These are phyloP conservation scores for Uria aalge DNA, from an alignment of 2,113 vertebrate genomes.

Conservation along the genomic window DNA sequence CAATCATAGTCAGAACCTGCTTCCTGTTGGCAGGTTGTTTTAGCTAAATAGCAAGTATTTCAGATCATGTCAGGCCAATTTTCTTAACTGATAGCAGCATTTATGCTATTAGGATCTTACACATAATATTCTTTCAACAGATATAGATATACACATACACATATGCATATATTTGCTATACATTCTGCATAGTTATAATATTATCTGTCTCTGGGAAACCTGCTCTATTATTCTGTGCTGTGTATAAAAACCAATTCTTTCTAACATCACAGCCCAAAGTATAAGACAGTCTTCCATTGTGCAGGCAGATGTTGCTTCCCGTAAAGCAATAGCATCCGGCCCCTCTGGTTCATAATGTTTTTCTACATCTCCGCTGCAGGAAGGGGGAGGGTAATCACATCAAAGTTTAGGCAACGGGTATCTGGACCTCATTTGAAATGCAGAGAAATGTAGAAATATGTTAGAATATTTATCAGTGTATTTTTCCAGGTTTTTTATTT, in stretches of 20 bases:
- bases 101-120: neutral
- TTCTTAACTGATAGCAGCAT: neutral
- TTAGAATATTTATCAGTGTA: neutral
- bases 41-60: neutral
- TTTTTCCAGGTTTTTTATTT: neutral
- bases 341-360: neutral
- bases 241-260: neutral
- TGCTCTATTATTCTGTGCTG: neutral
- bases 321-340: neutral
- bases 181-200: neutral
- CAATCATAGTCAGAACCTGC: neutral
- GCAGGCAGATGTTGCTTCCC: neutral
- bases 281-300: neutral
- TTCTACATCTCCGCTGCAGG: neutral
- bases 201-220: neutral
- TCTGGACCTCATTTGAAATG: neutral
- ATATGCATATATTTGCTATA: neutral
- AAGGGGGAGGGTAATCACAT: neutral
- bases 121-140: neutral
- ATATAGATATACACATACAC: rapidly evolving
- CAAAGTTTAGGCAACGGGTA: neutral
- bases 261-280: neutral
- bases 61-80: neutral
- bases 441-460: neutral
- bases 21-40: neutral